These are phyloP conservation scores for Leptodirus hochenwartii DNA, from an alignment of 2,888 invertebrate species.

Conservation along the genomic window DNA sequence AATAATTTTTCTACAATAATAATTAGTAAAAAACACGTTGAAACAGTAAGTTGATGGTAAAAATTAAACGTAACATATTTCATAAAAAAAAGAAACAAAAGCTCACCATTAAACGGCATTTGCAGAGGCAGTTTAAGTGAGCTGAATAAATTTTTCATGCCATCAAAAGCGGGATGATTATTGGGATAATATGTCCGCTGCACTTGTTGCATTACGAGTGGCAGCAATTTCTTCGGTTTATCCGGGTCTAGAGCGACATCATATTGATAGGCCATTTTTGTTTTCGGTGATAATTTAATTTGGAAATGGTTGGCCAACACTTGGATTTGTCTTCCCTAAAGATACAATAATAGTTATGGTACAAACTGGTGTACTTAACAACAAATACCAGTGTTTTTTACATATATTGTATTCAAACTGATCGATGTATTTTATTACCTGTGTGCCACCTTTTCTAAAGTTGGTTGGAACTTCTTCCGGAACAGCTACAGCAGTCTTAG, in stretches of 20 bases:
- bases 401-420: too few relatives aligned
- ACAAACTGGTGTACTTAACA: too few relatives aligned
- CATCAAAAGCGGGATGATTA: slow-evolving; percentile 50
- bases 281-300: slow-evolving; percentile 29
- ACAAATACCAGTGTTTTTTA: too few relatives aligned
- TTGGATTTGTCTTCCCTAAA: too few relatives aligned
- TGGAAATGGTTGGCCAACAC: slow-evolving; percentile 47
- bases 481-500: too few relatives aligned
- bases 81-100: slow-evolving; percentile 1
- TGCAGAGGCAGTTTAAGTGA: slow-evolving; percentile 27
- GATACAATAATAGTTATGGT: too few relatives aligned
- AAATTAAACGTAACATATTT: not conserved
- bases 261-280: slow-evolving; percentile 47
- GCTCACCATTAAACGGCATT: slow-evolving; percentile 12
- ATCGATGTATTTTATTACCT: too few relatives aligned
- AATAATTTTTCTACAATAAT: not conserved
- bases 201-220: slow-evolving; percentile 23
- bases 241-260: slow-evolving; percentile 59
- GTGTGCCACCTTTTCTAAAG: too few relatives aligned
- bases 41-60: slow-evolving; percentile 1
- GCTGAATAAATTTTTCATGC: slow-evolving; percentile 46
- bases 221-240: slow-evolving; percentile 42
- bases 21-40: slow-evolving; percentile 1
- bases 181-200: slow-evolving; percentile 25
- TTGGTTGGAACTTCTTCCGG: too few relatives aligned